Evolutionary conservation across 2,113 vertebrate species (phyloP).

Genomic region (Cathartes aura): DNA sequence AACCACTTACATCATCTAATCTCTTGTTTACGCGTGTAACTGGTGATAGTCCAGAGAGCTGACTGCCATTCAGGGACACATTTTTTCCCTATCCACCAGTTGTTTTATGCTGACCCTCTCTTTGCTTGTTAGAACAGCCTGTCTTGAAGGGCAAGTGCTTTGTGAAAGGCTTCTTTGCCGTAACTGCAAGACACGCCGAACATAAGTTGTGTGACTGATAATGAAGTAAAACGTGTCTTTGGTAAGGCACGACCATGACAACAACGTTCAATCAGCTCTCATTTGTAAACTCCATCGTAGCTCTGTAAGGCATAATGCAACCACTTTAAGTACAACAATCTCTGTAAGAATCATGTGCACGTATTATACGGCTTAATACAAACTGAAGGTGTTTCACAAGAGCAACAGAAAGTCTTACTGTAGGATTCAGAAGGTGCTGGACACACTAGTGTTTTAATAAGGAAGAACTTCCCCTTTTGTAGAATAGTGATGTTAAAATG

Average conservation of each 20-base stretch:
- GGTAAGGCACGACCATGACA: not conserved
- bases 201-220: not conserved
- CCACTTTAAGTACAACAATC: not conserved
- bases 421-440: not conserved
- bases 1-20: not conserved
- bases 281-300: not conserved
- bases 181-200: not conserved
- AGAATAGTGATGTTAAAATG: not conserved
- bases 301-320: not conserved
- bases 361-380: rapidly evolving
- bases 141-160: not conserved
- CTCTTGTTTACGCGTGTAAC: not conserved
- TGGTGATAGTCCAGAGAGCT: not conserved
- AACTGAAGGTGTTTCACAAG: not conserved
- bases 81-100: not conserved
- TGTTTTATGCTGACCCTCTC: not conserved
- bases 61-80: not conserved
- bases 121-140: not conserved
- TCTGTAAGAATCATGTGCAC: not conserved
- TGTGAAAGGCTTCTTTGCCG: not conserved
- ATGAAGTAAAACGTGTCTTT: not conserved
- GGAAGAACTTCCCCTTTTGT: not conserved
- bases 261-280: not conserved
- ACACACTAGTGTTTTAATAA: not conserved
- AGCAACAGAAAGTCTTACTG: not conserved